Conservation (phyloP, 2,797 vertebrate species). For the Leucoraja ocellata region DNA sequence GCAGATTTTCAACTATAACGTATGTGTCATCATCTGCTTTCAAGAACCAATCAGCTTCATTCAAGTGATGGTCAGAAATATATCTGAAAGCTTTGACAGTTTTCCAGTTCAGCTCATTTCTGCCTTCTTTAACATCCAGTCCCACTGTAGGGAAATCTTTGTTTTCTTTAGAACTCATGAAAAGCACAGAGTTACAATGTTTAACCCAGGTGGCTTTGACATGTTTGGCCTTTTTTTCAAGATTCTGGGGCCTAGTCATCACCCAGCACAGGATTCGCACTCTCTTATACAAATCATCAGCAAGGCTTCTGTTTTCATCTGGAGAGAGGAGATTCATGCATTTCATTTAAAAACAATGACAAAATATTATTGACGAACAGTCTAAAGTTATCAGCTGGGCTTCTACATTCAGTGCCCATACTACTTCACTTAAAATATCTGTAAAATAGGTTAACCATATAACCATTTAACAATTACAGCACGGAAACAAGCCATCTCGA, state of each 20-base stretch:
- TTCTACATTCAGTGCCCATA: too few relatives aligned
- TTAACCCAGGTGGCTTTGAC: conserved; percentile 74
- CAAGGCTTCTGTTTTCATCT: conserved; percentile 60
- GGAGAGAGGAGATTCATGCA: conserved; percentile 12
- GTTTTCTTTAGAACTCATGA: conserved; percentile 77
- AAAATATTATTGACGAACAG: background rate
- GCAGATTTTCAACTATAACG: conserved; percentile 83
- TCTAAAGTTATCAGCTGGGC: background rate
- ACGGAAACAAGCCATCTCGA: too few relatives aligned
- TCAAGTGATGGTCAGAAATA: conserved; percentile 68
- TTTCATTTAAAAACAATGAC: background rate
- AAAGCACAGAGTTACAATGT: conserved; percentile 72
- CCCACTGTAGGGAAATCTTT: conserved; percentile 76
- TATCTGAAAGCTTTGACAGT: conserved; percentile 83
- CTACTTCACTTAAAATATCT: too few relatives aligned
- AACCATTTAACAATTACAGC: too few relatives aligned
- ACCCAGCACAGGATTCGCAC: conserved; percentile 80
- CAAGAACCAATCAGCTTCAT: conserved; percentile 94
- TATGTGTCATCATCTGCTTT: conserved; percentile 95
- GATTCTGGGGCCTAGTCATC: conserved; percentile 75
- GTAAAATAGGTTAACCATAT: too few relatives aligned
- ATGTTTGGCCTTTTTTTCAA: conserved; percentile 71
- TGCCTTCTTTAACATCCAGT: conserved; percentile 76
- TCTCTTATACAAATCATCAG: conserved; percentile 54
- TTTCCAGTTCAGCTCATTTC: conserved; percentile 84